phyloP scores from a whole-genome alignment of 2,888 invertebrate species.

The Synergus itoensis region DNA sequence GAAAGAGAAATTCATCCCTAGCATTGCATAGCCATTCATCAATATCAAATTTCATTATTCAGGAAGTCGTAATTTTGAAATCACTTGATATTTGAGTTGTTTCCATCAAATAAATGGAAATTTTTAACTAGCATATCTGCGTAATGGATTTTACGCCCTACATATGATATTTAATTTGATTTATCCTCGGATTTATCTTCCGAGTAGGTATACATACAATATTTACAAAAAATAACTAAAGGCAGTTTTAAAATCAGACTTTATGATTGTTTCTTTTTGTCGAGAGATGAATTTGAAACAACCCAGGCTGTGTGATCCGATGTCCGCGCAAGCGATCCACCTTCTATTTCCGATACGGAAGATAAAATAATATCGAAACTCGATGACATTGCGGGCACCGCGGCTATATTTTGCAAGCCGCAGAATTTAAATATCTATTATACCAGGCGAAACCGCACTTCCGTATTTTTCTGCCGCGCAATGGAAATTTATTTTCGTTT shows the following conservation, averaged over 20 bases:
- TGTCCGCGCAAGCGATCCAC: constrained; percentile 40
- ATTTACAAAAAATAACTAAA: background rate
- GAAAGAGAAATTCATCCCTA: background rate
- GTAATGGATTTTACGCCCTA: no score
- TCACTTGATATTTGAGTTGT: background rate
- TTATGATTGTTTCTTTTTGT: background rate
- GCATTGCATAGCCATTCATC: background rate
- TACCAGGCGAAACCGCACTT: constrained; percentile 57
- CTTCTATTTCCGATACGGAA: constrained; percentile 63
- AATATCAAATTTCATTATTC: constrained; percentile 19
- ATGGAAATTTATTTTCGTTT: constrained; percentile 65
- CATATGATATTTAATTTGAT: no score
- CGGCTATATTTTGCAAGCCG: constrained; percentile 63
- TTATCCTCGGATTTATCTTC: no score
- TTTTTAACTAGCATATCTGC: no score
- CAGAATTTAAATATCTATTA: constrained; percentile 73
- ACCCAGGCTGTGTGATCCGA: background rate
- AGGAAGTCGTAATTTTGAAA: constrained; percentile 1
- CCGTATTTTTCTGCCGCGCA: constrained; percentile 55
- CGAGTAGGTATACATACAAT: no score
- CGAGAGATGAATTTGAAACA: constrained; percentile 1
- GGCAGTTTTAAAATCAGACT: background rate
- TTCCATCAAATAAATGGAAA: background rate
- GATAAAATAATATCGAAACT: constrained; percentile 69
- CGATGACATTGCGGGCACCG: constrained; percentile 61